Conservation (phyloP, 2,888 invertebrate genomes). For the Hirtodrosophila cameraria region DNA sequence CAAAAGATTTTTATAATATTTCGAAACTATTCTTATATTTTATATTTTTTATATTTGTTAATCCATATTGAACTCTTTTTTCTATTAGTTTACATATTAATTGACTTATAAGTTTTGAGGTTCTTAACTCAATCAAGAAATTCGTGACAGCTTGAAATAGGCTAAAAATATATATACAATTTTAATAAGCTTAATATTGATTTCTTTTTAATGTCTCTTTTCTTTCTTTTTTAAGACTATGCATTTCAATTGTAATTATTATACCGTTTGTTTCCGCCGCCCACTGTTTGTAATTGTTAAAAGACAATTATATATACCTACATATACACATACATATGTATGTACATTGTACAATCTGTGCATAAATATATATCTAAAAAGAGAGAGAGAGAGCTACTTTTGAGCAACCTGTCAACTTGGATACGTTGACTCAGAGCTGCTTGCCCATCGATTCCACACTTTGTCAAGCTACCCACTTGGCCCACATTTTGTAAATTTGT, state of each 20-base stretch:
- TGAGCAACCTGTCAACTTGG: background rate
- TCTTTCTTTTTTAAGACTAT: background rate
- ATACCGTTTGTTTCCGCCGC: background rate
- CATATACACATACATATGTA: background rate
- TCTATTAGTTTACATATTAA: too few relatives aligned
- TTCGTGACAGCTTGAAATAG: too few relatives aligned
- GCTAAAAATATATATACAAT: background rate
- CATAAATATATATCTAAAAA: background rate
- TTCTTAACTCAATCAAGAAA: too few relatives aligned
- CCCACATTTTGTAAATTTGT: slow-evolving; percentile 36
- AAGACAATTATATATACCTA: background rate
- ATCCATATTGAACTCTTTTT: too few relatives aligned
- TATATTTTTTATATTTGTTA: too few relatives aligned
- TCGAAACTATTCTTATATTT: too few relatives aligned
- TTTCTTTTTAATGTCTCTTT: background rate
- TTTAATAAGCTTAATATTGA: background rate
- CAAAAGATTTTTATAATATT: too few relatives aligned
- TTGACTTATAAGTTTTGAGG: too few relatives aligned
- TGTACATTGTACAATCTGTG: background rate
- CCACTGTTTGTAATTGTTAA: background rate
- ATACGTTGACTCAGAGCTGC: slow-evolving; percentile 1
- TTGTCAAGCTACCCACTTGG: slow-evolving; percentile 45
- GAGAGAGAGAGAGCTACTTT: background rate
- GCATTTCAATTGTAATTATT: background rate
- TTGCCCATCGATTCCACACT: slow-evolving; percentile 14